Base-by-base conservation (phyloP, 2,888 invertebrate genomes). In the Anoncus sp. region DNA sequence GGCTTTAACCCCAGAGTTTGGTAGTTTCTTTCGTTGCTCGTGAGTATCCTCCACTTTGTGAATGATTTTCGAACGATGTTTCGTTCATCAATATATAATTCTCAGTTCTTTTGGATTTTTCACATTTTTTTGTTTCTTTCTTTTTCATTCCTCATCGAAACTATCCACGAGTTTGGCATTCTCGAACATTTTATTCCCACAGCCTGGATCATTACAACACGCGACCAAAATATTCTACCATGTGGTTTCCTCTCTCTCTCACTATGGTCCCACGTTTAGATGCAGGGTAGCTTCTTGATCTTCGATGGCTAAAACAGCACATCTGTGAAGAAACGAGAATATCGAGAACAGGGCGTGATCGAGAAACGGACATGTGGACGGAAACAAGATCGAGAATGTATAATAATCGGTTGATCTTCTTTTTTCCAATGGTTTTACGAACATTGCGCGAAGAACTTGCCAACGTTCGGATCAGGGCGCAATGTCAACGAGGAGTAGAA, bases 371-470 rank as follows among this genome's bases (percentile, higher is more conserved):
- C 2, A 45, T 16, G 16, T 27, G 16, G 53, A 38, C n/a, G n/a
- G 12, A 31, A 40, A 31, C 18, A 38, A 24, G 22, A 66, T 57
- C 14, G 35, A 18, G 31, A 66, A 62, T 55, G 18, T 18, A 67
- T 57, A 45, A 22, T 38, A n/a, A 38, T 67, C 24, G 14, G 31
- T 16, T 7, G 12, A 7, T 38, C 38, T 60, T 66, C 55, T 55
- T 60, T 62, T 47, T 27, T n/a, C n/a, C 20, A 38, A 35, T 63
- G 66, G 78, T 79, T 83, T 85, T 81, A 83, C 85, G 85, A 87
- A 87, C 82, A 82, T 86, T 85, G 85, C 79, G 84, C 85, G 85
- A 85, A 83, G 84, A 85, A 86, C 82, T 83, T 81, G 76, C 83
- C 80, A 82, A 81, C 82, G 80, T 65, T 65, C 55, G 63, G 69